Evolutionary conservation across 35 echinoderm and acorn worm species (phyloP).

Genomic region (Heliocidaris erythrogramma): DNA sequence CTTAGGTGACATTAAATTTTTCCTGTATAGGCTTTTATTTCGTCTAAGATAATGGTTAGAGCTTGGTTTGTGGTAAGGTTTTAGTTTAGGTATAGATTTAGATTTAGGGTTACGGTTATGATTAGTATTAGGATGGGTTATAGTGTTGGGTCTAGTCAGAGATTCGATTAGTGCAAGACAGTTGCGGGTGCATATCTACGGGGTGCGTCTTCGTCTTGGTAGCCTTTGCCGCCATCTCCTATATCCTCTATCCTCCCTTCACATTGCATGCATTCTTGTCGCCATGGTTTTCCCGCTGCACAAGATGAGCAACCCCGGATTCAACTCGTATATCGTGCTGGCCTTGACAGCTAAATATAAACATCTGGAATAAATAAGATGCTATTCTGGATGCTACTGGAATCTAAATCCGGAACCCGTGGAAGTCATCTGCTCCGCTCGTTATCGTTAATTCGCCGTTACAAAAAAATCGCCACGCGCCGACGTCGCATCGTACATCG

Average conservation of each 20-base stretch:
- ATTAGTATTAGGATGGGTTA: too few species aligned
- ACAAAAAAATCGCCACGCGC: not conserved
- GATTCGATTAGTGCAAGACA: too few species aligned
- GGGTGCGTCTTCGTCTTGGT: too few species aligned
- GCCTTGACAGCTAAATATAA: constrained; percentile 48
- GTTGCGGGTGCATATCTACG: too few species aligned
- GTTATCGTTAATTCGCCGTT: not conserved
- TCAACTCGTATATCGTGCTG: constrained; percentile 29
- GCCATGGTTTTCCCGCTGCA: not conserved
- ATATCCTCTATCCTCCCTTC: not conserved
- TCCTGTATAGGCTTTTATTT: too few species aligned
- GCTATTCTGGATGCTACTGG: constrained; percentile 20
- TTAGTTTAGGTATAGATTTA: too few species aligned
- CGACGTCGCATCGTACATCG: not conserved
- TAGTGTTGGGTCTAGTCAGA: too few species aligned
- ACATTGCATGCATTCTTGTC: constrained; percentile 16
- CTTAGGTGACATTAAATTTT: too few species aligned
- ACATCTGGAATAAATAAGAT: constrained; percentile 20
- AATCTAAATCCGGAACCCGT: constrained; percentile 40
- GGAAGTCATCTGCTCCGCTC: constrained; percentile 32
- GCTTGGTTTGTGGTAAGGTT: too few species aligned
- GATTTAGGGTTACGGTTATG: not conserved
- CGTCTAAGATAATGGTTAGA: too few species aligned
- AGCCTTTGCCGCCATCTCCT: not conserved
- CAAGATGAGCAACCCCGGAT: constrained; percentile 8